Conservation (phyloP, 2,888 invertebrate genomes). For the Lypha dubia region DNA sequence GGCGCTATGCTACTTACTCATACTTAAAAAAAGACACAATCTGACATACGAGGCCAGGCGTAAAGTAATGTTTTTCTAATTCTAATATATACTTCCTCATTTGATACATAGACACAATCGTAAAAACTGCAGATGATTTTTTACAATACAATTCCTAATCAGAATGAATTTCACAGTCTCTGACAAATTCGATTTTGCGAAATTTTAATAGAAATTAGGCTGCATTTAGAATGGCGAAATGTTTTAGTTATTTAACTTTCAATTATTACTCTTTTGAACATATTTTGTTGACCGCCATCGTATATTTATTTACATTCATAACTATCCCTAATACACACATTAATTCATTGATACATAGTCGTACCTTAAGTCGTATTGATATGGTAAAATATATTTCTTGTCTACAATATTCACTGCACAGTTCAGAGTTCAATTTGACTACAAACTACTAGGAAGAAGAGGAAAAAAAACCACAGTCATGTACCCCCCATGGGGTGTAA, state of each 20-base stretch:
- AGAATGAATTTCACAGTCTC: no score
- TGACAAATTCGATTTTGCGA: no score
- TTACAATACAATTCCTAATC: no score
- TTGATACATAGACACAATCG: not conserved
- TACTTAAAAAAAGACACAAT: constrained; percentile 46
- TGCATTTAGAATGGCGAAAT: not conserved
- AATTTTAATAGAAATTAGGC: no score
- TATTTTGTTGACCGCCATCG: not conserved
- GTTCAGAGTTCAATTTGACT: constrained; percentile 69
- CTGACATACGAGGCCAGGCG: constrained; percentile 29
- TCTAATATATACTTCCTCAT: not conserved
- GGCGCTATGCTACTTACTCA: constrained; percentile 66
- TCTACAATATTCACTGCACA: constrained; percentile 26
- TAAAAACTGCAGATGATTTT: no score
- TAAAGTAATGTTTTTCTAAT: constrained; percentile 1
- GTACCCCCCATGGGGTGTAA: constrained; percentile 70
- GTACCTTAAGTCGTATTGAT: constrained; percentile 15
- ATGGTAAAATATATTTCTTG: constrained; percentile 17
- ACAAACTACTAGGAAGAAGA: constrained; percentile 52
- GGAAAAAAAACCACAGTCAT: constrained; percentile 53
- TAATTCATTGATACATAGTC: constrained; percentile 34
- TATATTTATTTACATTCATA: not conserved
- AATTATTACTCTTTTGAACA: not conserved
- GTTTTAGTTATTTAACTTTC: not conserved
- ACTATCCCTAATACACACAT: not conserved